phyloP scores from a whole-genome alignment of 1,140 invertebrate species.

The Drosophila jambulina region DNA sequence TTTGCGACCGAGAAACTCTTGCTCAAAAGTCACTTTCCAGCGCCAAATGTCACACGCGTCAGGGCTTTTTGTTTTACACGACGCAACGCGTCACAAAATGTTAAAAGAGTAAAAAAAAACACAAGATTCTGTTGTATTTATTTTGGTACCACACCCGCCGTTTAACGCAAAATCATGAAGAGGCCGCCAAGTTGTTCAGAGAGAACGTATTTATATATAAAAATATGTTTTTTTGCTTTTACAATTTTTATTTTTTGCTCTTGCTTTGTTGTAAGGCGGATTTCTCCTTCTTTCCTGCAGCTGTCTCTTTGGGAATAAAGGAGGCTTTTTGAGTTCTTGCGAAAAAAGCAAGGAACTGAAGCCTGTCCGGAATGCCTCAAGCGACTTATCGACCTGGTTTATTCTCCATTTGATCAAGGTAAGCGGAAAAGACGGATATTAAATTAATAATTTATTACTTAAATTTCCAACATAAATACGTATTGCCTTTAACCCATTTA shows the following conservation, averaged over 20 bases:
- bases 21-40: conserved; percentile 63
- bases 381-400: conserved; percentile 10
- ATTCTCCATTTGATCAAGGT: not conserved
- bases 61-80: conserved; percentile 62
- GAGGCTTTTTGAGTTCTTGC: conserved; percentile 4
- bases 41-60: conserved; percentile 77
- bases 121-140: conserved; percentile 50
- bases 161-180: conserved; percentile 58
- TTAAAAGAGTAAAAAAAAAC: conserved; percentile 33
- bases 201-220: conserved; percentile 20
- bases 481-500: conserved; percentile 28
- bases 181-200: conserved; percentile 34
- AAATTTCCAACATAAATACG: not conserved
- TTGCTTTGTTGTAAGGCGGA: conserved; percentile 21
- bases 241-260: conserved; percentile 9
- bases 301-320: conserved; percentile 18
- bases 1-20: conserved; percentile 19
- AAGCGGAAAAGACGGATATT: not conserved
- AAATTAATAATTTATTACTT: conserved; percentile 12
- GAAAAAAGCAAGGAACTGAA: not conserved
- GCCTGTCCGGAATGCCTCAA: not conserved
- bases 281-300: conserved; percentile 17
- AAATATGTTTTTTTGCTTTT: conserved; percentile 17
- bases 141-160: conserved; percentile 63
- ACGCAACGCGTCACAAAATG: conserved; percentile 40